Base-by-base conservation (phyloP, 2,888 invertebrate genomes). In the Agrotis puta region DNA sequence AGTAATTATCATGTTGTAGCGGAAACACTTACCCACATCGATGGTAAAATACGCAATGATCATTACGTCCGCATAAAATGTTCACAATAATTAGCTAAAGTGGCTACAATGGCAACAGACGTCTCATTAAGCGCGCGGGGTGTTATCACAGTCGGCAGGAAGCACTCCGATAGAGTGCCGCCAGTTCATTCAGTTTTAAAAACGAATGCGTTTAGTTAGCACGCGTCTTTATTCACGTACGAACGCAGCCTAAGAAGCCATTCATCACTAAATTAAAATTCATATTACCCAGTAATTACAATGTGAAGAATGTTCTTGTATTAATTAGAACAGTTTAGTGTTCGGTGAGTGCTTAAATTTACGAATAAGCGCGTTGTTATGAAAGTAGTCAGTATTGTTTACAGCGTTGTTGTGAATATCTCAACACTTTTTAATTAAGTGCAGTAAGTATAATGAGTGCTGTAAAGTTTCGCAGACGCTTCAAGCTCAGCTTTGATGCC, bases 161-260 rank as follows among this genome's bases (percentile, higher is more conserved):
- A 93, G 85, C 87, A 67, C 73, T 81, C 74, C 86, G 92, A 91
- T 92, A 92, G 85, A 88, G 86, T 82, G 83, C 71, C 83, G 84
- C 56, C 84, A 90, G 89, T 91, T 93, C 93, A 94, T 94, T 94
- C 94, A 94, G 92, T 94, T 92, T 92, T 91, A 91, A 92, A 88
- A 89, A 88, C 87, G 87, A 88, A 85, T 85, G 80, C 88, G 89
- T 81, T 88, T 89, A 88, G 91, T 90, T 86, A 88, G 90, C 93
- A 93, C 93, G 92, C 87, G 86, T 88, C 81, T 59, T 73, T 66
- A 61, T 62, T 62, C 63, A 68, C 71, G 77, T 76, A 72, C 66
- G 48, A 70, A 70, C 67, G 70, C 67, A 53, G 72, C 50, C 33
- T 50, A 65, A 64, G 59, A 54, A 68, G 56, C 70, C 58, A 74